Evolutionary conservation across 2,888 invertebrate species (phyloP).

Genomic region (Calliopum simillimum): DNA sequence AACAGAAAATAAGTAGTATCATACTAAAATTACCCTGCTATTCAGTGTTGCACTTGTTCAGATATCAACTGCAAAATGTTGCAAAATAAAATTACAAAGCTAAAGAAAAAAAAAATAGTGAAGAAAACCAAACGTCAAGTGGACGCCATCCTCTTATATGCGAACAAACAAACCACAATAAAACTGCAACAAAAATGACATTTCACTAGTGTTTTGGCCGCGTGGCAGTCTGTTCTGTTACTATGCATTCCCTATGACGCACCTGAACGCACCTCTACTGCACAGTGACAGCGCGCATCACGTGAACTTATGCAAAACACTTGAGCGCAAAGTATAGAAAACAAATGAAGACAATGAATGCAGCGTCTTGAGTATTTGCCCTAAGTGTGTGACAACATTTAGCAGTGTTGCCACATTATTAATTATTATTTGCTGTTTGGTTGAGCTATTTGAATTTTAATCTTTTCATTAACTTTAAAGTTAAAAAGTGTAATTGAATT

Average conservation of each 20-base stretch:
- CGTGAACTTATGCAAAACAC: conserved; percentile 24
- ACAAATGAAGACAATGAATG: conserved; percentile 10
- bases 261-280: not conserved
- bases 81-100: not conserved
- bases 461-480: too few relatives aligned
- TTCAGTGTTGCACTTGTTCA: conserved; percentile 24
- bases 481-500: too few relatives aligned
- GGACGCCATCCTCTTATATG: not conserved
- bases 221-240: not conserved
- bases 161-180: not conserved
- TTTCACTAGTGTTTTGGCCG: not conserved
- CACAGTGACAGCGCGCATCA: conserved; percentile 10
- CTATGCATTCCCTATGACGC: not conserved
- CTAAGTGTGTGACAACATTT: not conserved
- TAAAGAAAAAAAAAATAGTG: not conserved
- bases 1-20: conserved; percentile 4
- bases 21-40: conserved; percentile 23
- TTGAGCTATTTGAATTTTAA: too few relatives aligned
- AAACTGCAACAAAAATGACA: conserved; percentile 9
- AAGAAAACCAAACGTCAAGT: conserved; percentile 9
- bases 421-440: not conserved
- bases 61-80: conserved; percentile 24
- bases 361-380: not conserved
- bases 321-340: conserved; percentile 6
- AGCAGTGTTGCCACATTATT: not conserved